Evolutionary conservation across 2,113 vertebrate species (phyloP).

Genomic region (Pitta sordida): DNA sequence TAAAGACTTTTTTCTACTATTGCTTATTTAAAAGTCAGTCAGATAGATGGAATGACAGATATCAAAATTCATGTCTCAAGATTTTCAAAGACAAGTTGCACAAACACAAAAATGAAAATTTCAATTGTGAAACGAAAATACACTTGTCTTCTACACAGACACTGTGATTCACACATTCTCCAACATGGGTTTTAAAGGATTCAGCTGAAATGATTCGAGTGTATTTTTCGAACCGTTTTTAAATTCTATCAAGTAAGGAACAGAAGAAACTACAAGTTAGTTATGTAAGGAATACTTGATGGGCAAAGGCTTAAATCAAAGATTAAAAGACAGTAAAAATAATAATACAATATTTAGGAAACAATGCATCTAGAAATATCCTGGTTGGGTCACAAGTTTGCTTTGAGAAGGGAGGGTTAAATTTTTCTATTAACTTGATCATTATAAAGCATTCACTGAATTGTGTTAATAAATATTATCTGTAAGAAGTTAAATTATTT

Average conservation of each 20-base stretch:
- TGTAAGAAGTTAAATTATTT: neutral
- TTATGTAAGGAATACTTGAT: neutral
- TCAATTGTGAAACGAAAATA: neutral
- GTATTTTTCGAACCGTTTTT: neutral
- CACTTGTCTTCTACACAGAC: neutral
- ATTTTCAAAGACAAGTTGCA: conserved; percentile 6
- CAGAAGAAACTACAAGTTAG: neutral
- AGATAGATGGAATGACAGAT: neutral
- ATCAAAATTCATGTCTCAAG: neutral
- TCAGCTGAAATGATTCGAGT: neutral
- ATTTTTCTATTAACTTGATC: neutral
- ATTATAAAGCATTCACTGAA: neutral
- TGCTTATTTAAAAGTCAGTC: neutral
- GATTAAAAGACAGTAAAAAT: neutral
- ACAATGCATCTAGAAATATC: neutral
- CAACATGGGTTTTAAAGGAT: neutral
- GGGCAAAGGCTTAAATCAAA: neutral
- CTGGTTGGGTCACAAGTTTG: neutral
- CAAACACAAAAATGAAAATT: conserved; percentile 2
- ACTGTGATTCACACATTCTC: neutral
- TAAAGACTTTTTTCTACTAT: neutral
- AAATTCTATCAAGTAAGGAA: neutral
- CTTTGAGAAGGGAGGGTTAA: neutral
- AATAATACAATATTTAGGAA: neutral
- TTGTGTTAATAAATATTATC: neutral